Conservation (phyloP, 2,797 vertebrate species). For the Sternotherus odoratus region DNA sequence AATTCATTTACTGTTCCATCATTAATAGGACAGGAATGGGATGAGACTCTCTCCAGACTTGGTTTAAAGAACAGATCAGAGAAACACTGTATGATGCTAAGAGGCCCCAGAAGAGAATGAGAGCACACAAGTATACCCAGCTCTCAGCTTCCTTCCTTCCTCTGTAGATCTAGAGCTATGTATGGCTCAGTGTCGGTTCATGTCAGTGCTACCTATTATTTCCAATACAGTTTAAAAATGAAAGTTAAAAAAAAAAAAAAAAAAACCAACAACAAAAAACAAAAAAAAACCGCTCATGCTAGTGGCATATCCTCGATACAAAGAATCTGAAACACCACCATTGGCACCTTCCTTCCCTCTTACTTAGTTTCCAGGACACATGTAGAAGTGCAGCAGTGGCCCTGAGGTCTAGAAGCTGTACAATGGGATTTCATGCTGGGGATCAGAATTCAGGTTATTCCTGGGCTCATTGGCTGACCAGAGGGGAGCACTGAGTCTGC, state of each 20-base stretch:
- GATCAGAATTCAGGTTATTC: neutral
- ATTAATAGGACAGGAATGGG: neutral
- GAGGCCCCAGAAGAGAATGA: neutral
- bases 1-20: neutral
- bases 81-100: neutral
- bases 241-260: neutral
- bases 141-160: neutral
- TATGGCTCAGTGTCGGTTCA: neutral
- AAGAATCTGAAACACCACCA: accelerated
- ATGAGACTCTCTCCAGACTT: neutral
- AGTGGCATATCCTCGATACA: neutral
- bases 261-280: neutral
- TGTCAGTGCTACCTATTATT: neutral
- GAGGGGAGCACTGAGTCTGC: neutral
- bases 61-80: neutral
- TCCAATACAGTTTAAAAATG: neutral
- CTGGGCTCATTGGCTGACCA: neutral
- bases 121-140: neutral
- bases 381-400: neutral
- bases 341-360: neutral
- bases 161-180: neutral
- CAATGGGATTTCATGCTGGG: neutral
- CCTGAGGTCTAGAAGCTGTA: neutral
- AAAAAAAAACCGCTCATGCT: neutral
- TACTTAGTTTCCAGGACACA: neutral